Conservation (phyloP, 2,113 vertebrate genomes). For the Oenanthe melanoleuca region DNA sequence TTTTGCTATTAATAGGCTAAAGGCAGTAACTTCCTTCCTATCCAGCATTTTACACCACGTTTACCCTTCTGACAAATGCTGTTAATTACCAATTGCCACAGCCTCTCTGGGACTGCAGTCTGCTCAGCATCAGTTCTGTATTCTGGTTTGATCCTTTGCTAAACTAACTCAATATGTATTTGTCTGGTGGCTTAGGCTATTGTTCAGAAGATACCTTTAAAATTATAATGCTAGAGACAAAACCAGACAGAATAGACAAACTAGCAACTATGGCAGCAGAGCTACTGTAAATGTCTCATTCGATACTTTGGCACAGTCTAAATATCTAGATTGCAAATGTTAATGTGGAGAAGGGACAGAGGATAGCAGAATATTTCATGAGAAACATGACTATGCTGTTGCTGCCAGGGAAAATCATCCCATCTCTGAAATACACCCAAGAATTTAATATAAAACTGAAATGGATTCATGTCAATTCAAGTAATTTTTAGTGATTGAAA, state of each 20-base stretch:
- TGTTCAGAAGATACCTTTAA: background rate
- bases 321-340: background rate
- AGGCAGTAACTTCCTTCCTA: background rate
- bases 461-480: background rate
- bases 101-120: background rate
- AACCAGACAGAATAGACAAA: background rate
- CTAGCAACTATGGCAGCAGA: background rate
- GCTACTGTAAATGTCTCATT: background rate
- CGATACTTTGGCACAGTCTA: fast-evolving
- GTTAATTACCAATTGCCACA: background rate
- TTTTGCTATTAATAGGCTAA: background rate
- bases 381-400: background rate
- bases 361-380: background rate
- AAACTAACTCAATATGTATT: background rate
- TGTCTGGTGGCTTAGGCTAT: background rate
- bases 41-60: background rate
- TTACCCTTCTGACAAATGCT: background rate
- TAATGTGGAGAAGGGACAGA: background rate
- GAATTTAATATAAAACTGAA: background rate
- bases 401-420: background rate
- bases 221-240: background rate
- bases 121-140: background rate
- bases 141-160: background rate
- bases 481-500: background rate
- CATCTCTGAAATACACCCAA: background rate